Conservation (phyloP, 2,888 invertebrate genomes). For the Temnothorax rugatulus region DNA sequence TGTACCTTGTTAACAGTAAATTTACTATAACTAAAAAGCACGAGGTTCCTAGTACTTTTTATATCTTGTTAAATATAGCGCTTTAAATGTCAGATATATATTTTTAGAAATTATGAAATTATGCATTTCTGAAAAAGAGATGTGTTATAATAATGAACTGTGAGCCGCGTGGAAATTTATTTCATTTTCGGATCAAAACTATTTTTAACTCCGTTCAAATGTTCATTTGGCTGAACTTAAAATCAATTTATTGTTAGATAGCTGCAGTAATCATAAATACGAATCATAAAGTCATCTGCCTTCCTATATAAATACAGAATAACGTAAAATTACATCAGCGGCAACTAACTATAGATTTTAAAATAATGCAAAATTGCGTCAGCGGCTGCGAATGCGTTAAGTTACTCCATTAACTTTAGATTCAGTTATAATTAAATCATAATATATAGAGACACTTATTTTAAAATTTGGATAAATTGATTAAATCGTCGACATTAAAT, state of each 20-base stretch:
- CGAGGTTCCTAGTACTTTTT: slow-evolving; percentile 11
- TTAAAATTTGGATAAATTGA: neutral
- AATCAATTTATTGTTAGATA: too few species aligned
- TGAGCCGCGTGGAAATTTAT: too few species aligned
- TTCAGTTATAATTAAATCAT: neutral
- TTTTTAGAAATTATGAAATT: neutral
- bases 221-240: too few species aligned
- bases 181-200: too few species aligned
- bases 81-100: neutral
- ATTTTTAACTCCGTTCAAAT: too few species aligned
- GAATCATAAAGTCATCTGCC: too few species aligned
- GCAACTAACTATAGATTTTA: too few species aligned
- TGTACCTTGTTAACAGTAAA: slow-evolving; percentile 40
- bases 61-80: neutral
- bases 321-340: too few species aligned
- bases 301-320: too few species aligned
- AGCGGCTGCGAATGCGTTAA: neutral
- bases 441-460: neutral
- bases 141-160: neutral
- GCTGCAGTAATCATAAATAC: too few species aligned
- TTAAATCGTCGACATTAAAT: neutral
- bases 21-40: slow-evolving; percentile 15
- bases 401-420: neutral
- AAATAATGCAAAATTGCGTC: too few species aligned
- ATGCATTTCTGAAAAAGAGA: neutral